phyloP scores from a whole-genome alignment of 2,888 invertebrate genomes.

The Apodemia duryi region DNA sequence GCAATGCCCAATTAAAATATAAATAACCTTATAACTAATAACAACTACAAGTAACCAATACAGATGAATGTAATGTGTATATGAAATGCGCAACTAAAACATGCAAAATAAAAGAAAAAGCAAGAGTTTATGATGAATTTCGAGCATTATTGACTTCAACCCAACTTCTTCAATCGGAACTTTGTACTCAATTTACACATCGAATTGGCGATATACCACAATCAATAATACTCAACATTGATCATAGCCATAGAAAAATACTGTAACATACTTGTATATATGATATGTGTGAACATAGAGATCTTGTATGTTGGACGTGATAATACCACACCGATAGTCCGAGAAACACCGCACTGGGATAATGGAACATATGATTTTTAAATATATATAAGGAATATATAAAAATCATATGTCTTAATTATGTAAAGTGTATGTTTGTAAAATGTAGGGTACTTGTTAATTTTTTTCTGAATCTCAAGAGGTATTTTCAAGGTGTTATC shows the following conservation, averaged over 20 bases:
- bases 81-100: slow-evolving; percentile 4
- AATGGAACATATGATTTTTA: background rate
- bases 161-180: no score
- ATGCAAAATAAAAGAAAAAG: background rate
- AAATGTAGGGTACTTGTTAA: no score
- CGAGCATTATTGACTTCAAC: background rate
- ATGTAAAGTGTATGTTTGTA: no score
- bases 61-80: background rate
- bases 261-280: background rate
- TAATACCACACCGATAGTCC: background rate
- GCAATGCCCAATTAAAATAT: background rate
- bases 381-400: background rate
- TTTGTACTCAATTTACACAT: no score
- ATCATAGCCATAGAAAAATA: background rate
- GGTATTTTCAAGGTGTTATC: no score
- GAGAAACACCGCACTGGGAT: background rate
- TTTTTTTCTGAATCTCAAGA: no score
- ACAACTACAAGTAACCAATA: background rate
- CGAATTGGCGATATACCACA: background rate
- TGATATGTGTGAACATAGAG: background rate
- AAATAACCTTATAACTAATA: slow-evolving; percentile 1
- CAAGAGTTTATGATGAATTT: background rate
- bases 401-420: no score
- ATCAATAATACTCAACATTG: background rate
- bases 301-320: background rate